phyloP scores from a whole-genome alignment of 2,113 vertebrate genomes.

The Canis aureus region DNA sequence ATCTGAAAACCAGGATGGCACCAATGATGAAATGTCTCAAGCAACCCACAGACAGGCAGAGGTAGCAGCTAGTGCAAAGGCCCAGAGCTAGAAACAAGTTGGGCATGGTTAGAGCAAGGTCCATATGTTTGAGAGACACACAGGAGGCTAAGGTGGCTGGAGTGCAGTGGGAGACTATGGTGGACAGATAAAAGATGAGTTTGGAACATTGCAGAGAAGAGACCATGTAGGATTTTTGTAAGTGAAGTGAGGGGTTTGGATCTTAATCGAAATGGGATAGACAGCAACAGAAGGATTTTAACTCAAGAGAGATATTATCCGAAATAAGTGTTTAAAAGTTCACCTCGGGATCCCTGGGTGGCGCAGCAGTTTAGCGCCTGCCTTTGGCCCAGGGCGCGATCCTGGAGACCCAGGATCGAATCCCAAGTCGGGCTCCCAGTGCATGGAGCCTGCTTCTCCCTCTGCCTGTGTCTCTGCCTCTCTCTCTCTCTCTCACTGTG shows the following conservation, averaged over 20 bases:
- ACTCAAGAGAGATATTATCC: background rate
- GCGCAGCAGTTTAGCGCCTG: too few species aligned
- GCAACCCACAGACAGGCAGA: background rate
- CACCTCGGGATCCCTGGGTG: too few species aligned
- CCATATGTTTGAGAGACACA: background rate
- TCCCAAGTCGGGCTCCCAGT: too few species aligned
- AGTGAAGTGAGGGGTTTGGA: background rate
- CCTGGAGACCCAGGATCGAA: too few species aligned
- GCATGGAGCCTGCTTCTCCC: too few species aligned
- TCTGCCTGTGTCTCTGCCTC: too few species aligned
- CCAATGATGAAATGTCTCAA: background rate
- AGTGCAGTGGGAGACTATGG: background rate
- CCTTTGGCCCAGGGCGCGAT: too few species aligned
- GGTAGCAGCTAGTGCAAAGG: background rate
- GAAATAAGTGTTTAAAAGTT: slow-evolving; percentile 15
- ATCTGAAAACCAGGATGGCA: background rate
- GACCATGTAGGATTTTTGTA: background rate
- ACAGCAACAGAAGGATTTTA: slow-evolving; percentile 21
- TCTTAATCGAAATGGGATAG: slow-evolving; percentile 34
- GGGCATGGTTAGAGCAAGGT: background rate
- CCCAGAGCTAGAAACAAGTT: background rate
- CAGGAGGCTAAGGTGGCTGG: background rate
- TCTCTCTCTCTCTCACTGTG: too few species aligned
- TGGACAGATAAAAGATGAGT: background rate
- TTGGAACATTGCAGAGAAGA: background rate